Percentiles rank a stretch among this genome's conserved stretches.
Conservation (phyloP, 2,113 vertebrate species). For the Rousettus leschenaultii region DNA sequence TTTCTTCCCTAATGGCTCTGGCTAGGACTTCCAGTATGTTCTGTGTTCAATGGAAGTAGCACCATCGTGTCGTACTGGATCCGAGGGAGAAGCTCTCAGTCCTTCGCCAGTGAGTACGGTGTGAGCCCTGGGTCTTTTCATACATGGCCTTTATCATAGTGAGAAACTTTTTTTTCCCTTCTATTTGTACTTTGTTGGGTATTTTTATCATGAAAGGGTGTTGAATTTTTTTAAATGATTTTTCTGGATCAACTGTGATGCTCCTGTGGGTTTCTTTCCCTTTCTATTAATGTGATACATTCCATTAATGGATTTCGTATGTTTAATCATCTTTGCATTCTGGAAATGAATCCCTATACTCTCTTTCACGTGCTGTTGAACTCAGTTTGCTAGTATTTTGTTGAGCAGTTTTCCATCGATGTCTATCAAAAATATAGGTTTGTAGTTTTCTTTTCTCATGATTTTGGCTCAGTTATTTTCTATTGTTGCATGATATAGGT, state of each 20-base stretch:
- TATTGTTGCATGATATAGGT: background rate
- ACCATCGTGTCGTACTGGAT: background rate
- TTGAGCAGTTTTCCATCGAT: background rate
- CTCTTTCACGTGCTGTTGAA: background rate
- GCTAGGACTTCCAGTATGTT: background rate
- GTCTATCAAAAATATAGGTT: background rate
- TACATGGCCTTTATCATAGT: background rate
- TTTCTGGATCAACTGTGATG: background rate
- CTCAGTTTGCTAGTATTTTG: background rate
- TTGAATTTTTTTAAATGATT: background rate
- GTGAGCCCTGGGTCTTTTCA: background rate
- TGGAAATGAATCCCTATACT: background rate
- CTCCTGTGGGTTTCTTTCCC: background rate
- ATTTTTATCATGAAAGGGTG: background rate
- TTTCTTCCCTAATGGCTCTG: background rate
- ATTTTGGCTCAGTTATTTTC: background rate
- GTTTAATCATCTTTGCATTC: background rate
- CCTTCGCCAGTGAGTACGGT: background rate
- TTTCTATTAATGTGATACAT: background rate
- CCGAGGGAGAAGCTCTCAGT: background rate
- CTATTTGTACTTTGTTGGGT: background rate
- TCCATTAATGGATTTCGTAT: background rate
- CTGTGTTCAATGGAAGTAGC: background rate
- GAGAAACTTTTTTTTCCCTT: background rate
- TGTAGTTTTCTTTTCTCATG: background rate